A percentile compares a stretch with the other conserved stretches of the same genome.
Conservation (phyloP, 2,797 vertebrate species). For the Serranus cabrilla region DNA sequence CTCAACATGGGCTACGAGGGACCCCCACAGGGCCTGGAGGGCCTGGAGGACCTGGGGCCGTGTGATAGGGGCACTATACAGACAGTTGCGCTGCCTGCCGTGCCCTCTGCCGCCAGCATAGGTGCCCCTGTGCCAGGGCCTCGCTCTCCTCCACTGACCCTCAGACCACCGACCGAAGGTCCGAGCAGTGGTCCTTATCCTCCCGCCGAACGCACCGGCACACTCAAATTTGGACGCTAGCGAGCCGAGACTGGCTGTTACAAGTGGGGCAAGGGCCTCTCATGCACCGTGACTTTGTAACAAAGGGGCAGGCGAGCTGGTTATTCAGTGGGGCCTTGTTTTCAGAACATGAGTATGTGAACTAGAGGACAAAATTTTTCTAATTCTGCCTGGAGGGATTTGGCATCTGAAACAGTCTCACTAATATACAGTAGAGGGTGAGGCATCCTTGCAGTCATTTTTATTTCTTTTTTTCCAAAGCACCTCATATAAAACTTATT, state of each 20-base stretch:
- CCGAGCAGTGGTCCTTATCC: conserved; percentile 71
- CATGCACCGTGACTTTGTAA: conserved; percentile 65
- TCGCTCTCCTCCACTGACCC: conserved; percentile 74
- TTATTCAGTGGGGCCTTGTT: conserved; percentile 74
- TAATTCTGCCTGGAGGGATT: conserved; percentile 52
- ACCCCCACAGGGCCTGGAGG: conserved; percentile 84
- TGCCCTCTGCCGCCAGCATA: conserved; percentile 78
- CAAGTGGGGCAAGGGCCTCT: conserved; percentile 46
- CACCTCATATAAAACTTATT: conserved; percentile 44
- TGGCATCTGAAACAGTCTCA: conserved; percentile 49
- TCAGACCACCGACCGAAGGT: conserved; percentile 79
- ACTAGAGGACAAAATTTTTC: conserved; percentile 45
- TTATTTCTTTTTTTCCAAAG: conserved; percentile 29
- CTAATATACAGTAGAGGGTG: conserved; percentile 40
- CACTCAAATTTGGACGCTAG: conserved; percentile 88
- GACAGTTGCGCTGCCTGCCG: conserved; percentile 84
- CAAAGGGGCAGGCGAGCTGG: conserved; percentile 72
- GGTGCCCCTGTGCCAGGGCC: conserved; percentile 68
- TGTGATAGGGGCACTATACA: conserved; percentile 86
- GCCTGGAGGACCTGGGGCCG: conserved; percentile 82
- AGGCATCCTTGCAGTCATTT: conserved; percentile 50
- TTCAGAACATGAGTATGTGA: conserved; percentile 60
- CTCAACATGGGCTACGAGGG: conserved; percentile 94
- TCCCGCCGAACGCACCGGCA: conserved; percentile 81
- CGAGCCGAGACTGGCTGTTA: conserved; percentile 10